Base-by-base conservation (phyloP, 2,888 invertebrate genomes). In the Podotricha telesiphe region DNA sequence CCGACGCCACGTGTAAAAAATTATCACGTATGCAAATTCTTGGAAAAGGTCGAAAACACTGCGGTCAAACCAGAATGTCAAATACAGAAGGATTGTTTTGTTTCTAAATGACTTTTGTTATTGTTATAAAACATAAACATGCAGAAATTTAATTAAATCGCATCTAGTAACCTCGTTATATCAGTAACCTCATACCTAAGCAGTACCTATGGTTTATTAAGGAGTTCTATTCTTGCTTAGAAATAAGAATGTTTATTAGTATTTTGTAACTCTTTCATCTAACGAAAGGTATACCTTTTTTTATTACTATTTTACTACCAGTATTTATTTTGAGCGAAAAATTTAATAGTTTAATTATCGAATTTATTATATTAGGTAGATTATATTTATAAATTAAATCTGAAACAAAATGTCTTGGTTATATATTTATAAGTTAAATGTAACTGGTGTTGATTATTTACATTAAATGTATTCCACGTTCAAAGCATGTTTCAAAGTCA, bases 1-100 rank as follows among this genome's bases (percentile, higher is more conserved):
- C 15, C 42, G 58, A 58, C 20, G 20, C 20, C 42, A 20, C 42
- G 42, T 55, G 55, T 34, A 34, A 55, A 58, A 48, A 40, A 58
- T 20, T 20, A 40, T 42, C 42, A 42, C 40, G 42, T 58, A 58
- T 42, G 58, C 20, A 58, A 42, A 40, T 58, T 42, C 58, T 58
- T 42, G 42, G 58, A 58, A 58, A 42, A 58, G 58, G 58, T 58
- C 42, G n/a, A 42, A 58, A 58, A 58, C 58, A 58, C 58, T 58
- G 42, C 58, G 58, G 58, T 58, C 42, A 42, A 58, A 58, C 42
- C 20, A 42, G 42, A 58, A 58, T 58, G 42, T 20, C 42, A 58
- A 58, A 58, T 42, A 42, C 17, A 34, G 17, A 17, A 17, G 34
- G n/a, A 55, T 17, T 55, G 17, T 55, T 55, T 55, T 55, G 17